These are phyloP conservation scores for Formica selysi DNA, from an alignment of 1,140 invertebrate species.

Conservation along the genomic window DNA sequence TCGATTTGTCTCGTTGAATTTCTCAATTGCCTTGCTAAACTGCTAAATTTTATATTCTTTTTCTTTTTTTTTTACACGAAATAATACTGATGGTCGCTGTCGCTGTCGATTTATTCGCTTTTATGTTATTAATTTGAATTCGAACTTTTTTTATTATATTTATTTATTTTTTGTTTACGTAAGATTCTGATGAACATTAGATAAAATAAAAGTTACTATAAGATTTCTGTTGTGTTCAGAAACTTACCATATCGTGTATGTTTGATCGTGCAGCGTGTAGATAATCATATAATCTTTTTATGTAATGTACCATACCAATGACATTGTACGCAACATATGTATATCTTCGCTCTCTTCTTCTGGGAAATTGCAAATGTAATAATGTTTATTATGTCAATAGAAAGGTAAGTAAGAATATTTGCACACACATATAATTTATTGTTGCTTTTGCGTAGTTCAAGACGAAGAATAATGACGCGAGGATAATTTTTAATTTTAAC, in stretches of 20 bases:
- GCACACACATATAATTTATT: neutral
- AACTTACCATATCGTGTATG: neutral
- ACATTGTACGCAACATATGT: neutral
- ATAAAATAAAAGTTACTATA: neutral
- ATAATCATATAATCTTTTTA: constrained; percentile 47
- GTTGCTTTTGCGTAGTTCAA: neutral
- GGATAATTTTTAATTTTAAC: constrained; percentile 29
- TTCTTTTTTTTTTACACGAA: neutral
- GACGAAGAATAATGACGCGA: constrained; percentile 2
- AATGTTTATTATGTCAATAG: constrained; percentile 9
- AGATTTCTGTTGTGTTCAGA: neutral
- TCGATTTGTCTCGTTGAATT: constrained; percentile 13
- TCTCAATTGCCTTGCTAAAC: neutral
- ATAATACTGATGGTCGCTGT: neutral
- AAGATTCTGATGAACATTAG: neutral
- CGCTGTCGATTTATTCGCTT: constrained; percentile 3
- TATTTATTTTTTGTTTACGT: neutral
- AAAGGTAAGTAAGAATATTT: neutral
- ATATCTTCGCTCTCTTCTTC: neutral
- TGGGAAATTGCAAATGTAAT: constrained; percentile 1
- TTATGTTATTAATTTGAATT: neutral
- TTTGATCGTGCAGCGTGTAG: constrained; percentile 18
- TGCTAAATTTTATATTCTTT: neutral
- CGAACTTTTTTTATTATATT: neutral
- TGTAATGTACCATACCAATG: constrained; percentile 4